Evolutionary conservation across 2,888 invertebrate species (phyloP).

Genomic region (Phyto melanocephala): DNA sequence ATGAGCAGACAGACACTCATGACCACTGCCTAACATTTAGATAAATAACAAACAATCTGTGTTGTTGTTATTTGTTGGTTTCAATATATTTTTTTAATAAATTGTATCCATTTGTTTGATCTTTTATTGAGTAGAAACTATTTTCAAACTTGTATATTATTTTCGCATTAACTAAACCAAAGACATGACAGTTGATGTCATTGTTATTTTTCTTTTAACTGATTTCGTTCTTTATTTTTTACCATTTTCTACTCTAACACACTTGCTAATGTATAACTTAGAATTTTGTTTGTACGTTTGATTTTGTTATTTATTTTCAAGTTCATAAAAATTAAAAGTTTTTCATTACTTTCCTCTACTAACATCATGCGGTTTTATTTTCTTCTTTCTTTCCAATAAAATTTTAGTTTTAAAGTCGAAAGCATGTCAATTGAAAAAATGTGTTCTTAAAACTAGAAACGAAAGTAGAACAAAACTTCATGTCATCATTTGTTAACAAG

Average conservation of each 20-base stretch:
- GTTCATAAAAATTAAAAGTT: background rate
- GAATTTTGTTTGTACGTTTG: background rate
- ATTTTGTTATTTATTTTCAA: background rate
- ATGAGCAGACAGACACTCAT: too few relatives aligned
- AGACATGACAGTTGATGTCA: background rate
- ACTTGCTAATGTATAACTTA: background rate
- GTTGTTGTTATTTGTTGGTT: too few relatives aligned
- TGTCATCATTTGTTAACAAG: conserved; percentile 20
- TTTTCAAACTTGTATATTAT: background rate
- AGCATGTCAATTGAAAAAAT: background rate
- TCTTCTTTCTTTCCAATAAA: background rate
- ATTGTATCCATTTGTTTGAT: background rate
- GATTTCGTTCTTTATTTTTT: too few relatives aligned
- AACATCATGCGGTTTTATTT: too few relatives aligned
- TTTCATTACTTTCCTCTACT: background rate
- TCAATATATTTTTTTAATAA: too few relatives aligned
- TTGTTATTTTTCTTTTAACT: too few relatives aligned
- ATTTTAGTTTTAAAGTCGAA: background rate
- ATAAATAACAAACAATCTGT: too few relatives aligned
- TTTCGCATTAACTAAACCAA: background rate
- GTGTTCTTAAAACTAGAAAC: background rate
- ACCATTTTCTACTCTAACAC: background rate
- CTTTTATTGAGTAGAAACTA: background rate
- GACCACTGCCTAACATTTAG: too few relatives aligned
- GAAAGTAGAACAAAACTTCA: background rate